A percentile compares a stretch with the other conserved stretches of the same genome.
These are phyloP conservation scores for Galerucella calmariensis DNA, from an alignment of 2,888 invertebrate genomes.

Conservation along the genomic window DNA sequence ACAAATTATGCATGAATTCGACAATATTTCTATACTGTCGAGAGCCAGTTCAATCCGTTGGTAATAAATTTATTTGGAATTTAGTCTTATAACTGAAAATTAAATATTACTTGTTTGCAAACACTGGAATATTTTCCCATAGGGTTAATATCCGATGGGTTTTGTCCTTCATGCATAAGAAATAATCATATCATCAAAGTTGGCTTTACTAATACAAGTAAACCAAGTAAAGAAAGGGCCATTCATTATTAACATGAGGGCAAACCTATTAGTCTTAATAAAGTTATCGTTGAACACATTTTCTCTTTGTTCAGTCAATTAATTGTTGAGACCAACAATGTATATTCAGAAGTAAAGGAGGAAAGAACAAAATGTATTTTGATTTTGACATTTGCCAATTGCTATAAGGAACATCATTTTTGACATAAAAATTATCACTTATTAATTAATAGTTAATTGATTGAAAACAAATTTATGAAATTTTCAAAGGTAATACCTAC, in stretches of 20 bases:
- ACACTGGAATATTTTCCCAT: neutral
- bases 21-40: neutral
- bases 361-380: neutral
- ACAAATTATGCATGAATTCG: conserved; percentile 7
- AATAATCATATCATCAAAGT: conserved; percentile 5
- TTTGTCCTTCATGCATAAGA: neutral
- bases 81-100: neutral
- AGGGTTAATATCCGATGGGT: neutral
- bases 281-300: conserved; percentile 7
- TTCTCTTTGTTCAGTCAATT: neutral
- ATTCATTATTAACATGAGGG: conserved; percentile 5
- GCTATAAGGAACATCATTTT: too few species aligned
- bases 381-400: too few species aligned
- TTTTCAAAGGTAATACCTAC: too few species aligned
- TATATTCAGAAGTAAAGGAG: neutral
- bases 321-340: too few species aligned
- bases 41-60: neutral
- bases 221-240: conserved; percentile 1
- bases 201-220: conserved; percentile 5
- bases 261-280: conserved; percentile 5
- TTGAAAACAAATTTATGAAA: too few species aligned
- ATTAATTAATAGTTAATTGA: too few species aligned
- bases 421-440: too few species aligned
- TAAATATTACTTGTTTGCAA: too few species aligned
- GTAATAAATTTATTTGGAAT: neutral